A percentile compares a stretch with the other conserved stretches of the same genome.
These are phyloP conservation scores for Rhinoderma darwinii DNA, from an alignment of 2,113 vertebrate genomes.

Conservation along the genomic window DNA sequence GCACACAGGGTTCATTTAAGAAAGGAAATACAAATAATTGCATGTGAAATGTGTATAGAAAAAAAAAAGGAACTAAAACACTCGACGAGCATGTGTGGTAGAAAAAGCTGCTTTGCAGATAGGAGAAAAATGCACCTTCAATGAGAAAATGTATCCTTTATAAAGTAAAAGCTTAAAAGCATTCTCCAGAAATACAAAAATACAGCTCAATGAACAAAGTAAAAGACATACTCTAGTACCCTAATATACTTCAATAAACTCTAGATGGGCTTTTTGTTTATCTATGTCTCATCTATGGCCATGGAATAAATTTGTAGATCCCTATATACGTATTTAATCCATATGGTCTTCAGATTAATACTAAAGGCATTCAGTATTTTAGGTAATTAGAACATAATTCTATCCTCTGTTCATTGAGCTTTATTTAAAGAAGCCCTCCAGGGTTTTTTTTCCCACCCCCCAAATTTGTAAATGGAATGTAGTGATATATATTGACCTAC, in stretches of 20 bases:
- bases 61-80: not conserved
- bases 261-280: not conserved
- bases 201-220: too few species aligned
- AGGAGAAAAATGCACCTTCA: not conserved
- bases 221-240: too few species aligned
- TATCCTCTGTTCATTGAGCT: too few species aligned
- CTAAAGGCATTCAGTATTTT: not conserved
- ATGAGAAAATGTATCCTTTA: not conserved
- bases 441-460: too few species aligned
- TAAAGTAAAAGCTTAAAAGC: not conserved
- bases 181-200: not conserved
- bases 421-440: too few species aligned
- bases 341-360: not conserved
- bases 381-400: not conserved
- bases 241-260: too few species aligned
- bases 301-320: not conserved
- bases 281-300: not conserved
- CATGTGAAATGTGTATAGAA: not conserved
- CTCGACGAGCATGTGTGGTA: not conserved
- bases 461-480: too few species aligned
- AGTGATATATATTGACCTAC: too few species aligned
- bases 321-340: not conserved
- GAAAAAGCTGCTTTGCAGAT: not conserved
- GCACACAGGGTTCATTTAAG: slow-evolving; percentile 19
- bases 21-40: slow-evolving; percentile 31